Evolutionary conservation across 1,140 invertebrate species (phyloP), one percentile per base, ranked within the genome.

Genomic region (Paralvinella palmiformis): DNA sequence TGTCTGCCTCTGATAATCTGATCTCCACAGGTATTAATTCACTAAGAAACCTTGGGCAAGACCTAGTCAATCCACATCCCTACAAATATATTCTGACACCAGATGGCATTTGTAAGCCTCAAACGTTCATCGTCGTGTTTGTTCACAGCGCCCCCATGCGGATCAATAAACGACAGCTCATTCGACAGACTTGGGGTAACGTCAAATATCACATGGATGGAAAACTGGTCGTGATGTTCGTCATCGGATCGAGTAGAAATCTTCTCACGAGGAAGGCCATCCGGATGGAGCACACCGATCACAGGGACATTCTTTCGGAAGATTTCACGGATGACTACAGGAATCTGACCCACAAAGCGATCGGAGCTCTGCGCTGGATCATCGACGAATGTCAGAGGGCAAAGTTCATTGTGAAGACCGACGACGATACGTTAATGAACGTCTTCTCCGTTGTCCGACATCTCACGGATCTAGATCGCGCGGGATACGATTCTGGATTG

Each of bases 261-360:
- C 29, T 22, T 32, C 20, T 22, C 29, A 1, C 33, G 13, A 57
- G 7, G 13, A 0, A 33, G 13, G 33, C 17, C 7, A 31, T 31
- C 27, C 27, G 27, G 33, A n/a, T 2, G 10, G 91, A 94, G 75
- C 84, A 85, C 69, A 70, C 72, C 3, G 68, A 68, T 0, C 84
- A 86, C 71, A 78, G 82, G 22, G 91, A 94, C 73, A 83, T 93
- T 61, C 84, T 92, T 32, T 88, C 91, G 80, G 90, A 89, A 31
- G 86, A 85, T 69, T 92, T 91, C 75, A 62, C 83, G 7, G 91
- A 93, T 80, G 83, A 83, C 41, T 94, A 93, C 73, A 84, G 87
- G 65, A 93, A 93, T 79, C 84, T 94, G 78, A 92, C 90, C 1
- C 91, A 91, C 72, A 94, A 94, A 78, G 90, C 91, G 78, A 86